Evolutionary conservation across 2,113 vertebrate species (phyloP), one percentile per base, ranked within the genome.

Genomic region (Orcinus orca): DNA sequence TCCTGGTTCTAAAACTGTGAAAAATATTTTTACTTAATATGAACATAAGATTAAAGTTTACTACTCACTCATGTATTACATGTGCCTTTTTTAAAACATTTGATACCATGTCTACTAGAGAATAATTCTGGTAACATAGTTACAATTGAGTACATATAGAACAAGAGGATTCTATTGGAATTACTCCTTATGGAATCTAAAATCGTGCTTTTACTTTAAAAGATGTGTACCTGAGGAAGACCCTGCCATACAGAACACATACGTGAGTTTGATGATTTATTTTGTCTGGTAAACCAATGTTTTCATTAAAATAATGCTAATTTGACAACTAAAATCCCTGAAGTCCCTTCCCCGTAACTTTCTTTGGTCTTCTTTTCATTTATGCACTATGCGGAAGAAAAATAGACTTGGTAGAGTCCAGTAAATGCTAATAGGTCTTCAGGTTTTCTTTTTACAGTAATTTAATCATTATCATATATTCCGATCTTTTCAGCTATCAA

Each of bases 1-100:
- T 77, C 8, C 26, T 89, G 47, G 4, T 89, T 82, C 21, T 83
- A 73, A 55, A 67, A 17, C 4, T 87, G 3, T 67, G 12, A 90
- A 94, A 94, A 68, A 33, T 33, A 83, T 77, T 84, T 84, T 80
- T 21, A 65, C n/a, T 96, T 73, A 65, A 65, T n/a, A 81, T 71
- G 9, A 91, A 25, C 23, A 77, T 53, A 90, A 79, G 76, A 80
- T 83, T 92, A 83, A 96, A 68, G 23, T 95, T 84, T 44, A 13
- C 44, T 70, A 53, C 1, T 88, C 36, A 58, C 50, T 53, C 2
- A 5, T 88, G 5, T 76, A 76, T 67, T 33, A 68, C 0, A 33
- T 9, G 1, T n/a, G 11, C 2, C n/a, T 12, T 68, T 90, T 96
- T 58, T 2, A 62, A 62, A 62, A 65, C 85, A 63, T 70, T 29